A percentile compares a stretch with the other conserved stretches of the same genome.
Evolutionary conservation across 2,888 invertebrate species (phyloP).

Genomic region (Campaea margaritaria): DNA sequence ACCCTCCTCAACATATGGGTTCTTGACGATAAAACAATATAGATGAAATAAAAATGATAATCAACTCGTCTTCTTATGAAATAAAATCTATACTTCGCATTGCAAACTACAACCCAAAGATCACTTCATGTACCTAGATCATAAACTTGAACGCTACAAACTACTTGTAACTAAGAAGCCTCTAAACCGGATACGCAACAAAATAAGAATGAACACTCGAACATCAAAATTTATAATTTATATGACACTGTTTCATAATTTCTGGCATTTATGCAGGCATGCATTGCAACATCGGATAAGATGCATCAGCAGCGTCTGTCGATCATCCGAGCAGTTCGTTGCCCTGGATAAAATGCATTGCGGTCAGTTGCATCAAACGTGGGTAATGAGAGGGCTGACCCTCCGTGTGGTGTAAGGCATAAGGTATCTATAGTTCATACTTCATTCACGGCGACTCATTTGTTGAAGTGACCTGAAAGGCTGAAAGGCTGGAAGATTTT

Average conservation of each 20-base stretch:
- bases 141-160: too few species aligned
- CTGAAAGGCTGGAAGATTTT: too few species aligned
- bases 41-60: too few species aligned
- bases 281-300: slow-evolving; percentile 40
- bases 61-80: too few species aligned
- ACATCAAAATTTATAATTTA: slow-evolving; percentile 23
- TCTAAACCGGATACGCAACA: slow-evolving; percentile 12
- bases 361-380: slow-evolving; percentile 67
- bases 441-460: background rate
- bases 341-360: slow-evolving; percentile 65
- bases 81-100: too few species aligned
- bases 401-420: slow-evolving; percentile 33
- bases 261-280: slow-evolving; percentile 28
- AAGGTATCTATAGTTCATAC: background rate
- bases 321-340: slow-evolving; percentile 60
- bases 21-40: too few species aligned
- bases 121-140: background rate
- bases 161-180: background rate
- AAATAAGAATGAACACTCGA: slow-evolving; percentile 13
- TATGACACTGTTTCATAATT: slow-evolving; percentile 32
- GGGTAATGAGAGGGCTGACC: slow-evolving; percentile 59
- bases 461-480: too few species aligned
- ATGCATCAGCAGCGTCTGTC: slow-evolving; percentile 36
- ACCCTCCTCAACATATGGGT: too few species aligned
- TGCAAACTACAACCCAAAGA: background rate